Base-by-base conservation (phyloP, 2,797 vertebrate species). In the Acridotheres tristis region DNA sequence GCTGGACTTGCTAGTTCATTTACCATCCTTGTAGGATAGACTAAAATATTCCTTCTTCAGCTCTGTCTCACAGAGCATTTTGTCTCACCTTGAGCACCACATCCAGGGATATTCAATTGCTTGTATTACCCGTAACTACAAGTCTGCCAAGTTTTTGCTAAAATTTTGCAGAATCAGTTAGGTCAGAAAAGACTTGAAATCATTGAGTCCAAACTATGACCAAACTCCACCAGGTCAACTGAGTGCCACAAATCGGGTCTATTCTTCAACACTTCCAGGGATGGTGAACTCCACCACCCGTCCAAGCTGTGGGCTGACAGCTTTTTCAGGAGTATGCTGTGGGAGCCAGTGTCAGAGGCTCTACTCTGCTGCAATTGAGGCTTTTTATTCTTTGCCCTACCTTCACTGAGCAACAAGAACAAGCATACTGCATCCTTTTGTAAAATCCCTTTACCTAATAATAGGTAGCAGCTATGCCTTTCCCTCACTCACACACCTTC, bases 201-300 rank as follows among this genome's bases (percentile, higher is more conserved):
- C n/a, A 45, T 2, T 10, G 14, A 65, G 51, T 34, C 43, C 15
- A 34, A 10, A n/a, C 8, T 29, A 7, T 30, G 51, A 77, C 21
- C 0, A 0, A 77, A 11, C 45, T 45, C 4, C 11, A 58, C 13
- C 25, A 63, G 5, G 5, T 51, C 38, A 63, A 10, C n/a, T 26
- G 45, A 89, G 12, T 38, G 13, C 17, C 23, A 26, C 1, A 5
- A 27, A 29, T 45, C 38, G 13, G 6, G 17, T 69, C 43, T 50
- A 21, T 45, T 30, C 58, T 58, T 58, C 27, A 45, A 30, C 9
- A 27, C 17, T 42, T 58, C n/a, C 38, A 71, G 65, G 38, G n/a
- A 65, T 7, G 10, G 29, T 45, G 45, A 63, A 40, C 38, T 34
- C 38, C 17, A 83, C 8, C 11, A 51, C 7, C 21, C 32, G 10